Conservation (phyloP, 2,113 vertebrate genomes). For the Sprattus sprattus region DNA sequence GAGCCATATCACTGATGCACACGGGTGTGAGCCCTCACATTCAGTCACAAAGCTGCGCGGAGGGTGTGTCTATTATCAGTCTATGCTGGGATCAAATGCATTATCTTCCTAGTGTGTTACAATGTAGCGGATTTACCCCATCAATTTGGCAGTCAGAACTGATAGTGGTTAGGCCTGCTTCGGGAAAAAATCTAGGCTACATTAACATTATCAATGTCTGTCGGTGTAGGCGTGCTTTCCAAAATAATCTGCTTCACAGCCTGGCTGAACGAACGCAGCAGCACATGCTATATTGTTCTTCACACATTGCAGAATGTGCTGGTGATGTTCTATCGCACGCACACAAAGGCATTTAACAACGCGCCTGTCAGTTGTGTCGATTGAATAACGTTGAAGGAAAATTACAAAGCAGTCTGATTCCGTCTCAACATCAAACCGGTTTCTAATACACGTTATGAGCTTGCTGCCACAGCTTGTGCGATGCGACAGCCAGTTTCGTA, state of each 20-base stretch:
- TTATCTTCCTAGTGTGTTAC: not conserved
- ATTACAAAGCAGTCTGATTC: not conserved
- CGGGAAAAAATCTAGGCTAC: not conserved
- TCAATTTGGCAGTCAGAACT: not conserved
- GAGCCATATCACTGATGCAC: not conserved
- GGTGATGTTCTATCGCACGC: not conserved
- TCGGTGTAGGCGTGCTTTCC: not conserved
- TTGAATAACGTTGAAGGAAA: not conserved
- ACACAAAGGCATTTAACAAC: not conserved
- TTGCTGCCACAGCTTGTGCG: not conserved
- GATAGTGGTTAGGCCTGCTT: not conserved
- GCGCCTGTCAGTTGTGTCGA: not conserved
- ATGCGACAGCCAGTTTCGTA: not conserved
- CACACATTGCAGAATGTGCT: not conserved
- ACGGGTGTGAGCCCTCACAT: not conserved
- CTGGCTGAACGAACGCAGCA: not conserved
- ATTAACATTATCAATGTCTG: not conserved
- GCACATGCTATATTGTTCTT: constrained; percentile 16
- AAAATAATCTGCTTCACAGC: not conserved
- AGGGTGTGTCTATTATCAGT: constrained; percentile 26
- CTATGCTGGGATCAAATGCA: not conserved
- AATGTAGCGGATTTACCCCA: not conserved
- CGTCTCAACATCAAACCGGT: not conserved
- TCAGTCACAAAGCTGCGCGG: constrained; percentile 10
- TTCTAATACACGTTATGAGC: not conserved